A percentile compares a stretch with the other conserved stretches of the same genome.
These are phyloP conservation scores for Zoroaster sp. DNA, from an alignment of 53 echinoderm and acorn worm genomes.

Conservation along the genomic window DNA sequence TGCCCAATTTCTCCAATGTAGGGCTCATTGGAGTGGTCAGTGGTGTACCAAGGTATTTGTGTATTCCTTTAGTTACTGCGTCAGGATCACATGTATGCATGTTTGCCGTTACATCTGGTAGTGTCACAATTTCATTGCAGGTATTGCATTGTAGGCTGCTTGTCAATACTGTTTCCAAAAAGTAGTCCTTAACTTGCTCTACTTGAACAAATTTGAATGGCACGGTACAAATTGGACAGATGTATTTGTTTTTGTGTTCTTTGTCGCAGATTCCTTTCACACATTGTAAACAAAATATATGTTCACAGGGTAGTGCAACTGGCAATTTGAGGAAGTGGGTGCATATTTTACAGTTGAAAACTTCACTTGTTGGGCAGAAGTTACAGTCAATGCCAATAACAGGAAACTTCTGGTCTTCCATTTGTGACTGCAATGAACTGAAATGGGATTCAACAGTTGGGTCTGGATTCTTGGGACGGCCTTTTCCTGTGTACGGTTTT, in stretches of 20 bases:
- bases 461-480: background rate
- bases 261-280: background rate
- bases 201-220: background rate
- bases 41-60: background rate
- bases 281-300: background rate
- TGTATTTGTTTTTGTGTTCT: background rate
- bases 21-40: background rate
- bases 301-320: conserved; percentile 12
- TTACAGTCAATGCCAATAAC: background rate
- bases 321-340: background rate
- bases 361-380: background rate
- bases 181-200: background rate
- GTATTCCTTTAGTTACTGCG: background rate
- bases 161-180: background rate
- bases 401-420: too few relatives aligned
- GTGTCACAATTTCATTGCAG: background rate
- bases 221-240: background rate
- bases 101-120: background rate
- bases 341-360: conserved; percentile 13
- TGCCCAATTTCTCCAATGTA: conserved; percentile 20
- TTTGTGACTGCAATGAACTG: background rate
- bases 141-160: background rate
- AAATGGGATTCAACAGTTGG: background rate
- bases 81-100: background rate
- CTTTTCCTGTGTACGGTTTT: conserved; percentile 7